A percentile compares a stretch with the other conserved stretches of the same genome.
These are phyloP conservation scores for Regulus satrapa DNA, from an alignment of 2,113 vertebrate species.

Conservation along the genomic window DNA sequence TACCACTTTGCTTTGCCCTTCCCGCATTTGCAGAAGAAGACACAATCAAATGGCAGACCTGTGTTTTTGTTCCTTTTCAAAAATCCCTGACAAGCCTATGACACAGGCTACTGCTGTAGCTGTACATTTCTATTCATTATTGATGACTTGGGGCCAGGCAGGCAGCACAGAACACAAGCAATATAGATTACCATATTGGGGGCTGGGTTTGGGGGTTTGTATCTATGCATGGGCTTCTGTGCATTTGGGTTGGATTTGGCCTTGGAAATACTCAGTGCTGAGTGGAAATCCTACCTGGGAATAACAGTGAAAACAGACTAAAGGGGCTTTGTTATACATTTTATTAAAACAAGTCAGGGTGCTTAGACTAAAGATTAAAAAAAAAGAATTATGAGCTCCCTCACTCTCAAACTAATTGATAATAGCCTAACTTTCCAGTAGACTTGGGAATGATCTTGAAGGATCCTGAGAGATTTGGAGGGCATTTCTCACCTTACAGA, in stretches of 20 bases:
- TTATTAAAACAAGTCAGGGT: background rate
- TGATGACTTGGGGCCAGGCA: slow-evolving; percentile 87
- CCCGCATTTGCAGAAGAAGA: background rate
- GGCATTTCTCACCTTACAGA: background rate
- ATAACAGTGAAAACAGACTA: background rate
- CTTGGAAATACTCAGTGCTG: background rate
- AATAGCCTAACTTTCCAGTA: background rate
- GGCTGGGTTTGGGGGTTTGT: slow-evolving; percentile 24
- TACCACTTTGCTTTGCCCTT: background rate
- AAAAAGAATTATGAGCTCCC: background rate
- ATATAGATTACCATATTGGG: slow-evolving; percentile 81
- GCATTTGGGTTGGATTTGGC: background rate
- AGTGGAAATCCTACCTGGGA: background rate
- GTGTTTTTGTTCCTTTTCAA: slow-evolving; percentile 80
- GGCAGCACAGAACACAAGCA: slow-evolving; percentile 86
- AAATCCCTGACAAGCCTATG: slow-evolving; percentile 80
- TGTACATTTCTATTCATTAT: slow-evolving; percentile 95
- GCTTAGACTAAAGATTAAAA: background rate
- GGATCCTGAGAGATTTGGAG: background rate
- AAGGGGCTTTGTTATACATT: background rate
- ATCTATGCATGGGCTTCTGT: background rate
- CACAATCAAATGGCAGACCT: slow-evolving; percentile 80
- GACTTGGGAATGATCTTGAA: background rate
- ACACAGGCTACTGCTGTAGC: slow-evolving; percentile 77
- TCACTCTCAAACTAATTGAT: background rate